Percentiles rank a stretch among this genome's conserved stretches.
phyloP scores from a whole-genome alignment of 2,797 vertebrate species.

The Coracias cyanogaster region DNA sequence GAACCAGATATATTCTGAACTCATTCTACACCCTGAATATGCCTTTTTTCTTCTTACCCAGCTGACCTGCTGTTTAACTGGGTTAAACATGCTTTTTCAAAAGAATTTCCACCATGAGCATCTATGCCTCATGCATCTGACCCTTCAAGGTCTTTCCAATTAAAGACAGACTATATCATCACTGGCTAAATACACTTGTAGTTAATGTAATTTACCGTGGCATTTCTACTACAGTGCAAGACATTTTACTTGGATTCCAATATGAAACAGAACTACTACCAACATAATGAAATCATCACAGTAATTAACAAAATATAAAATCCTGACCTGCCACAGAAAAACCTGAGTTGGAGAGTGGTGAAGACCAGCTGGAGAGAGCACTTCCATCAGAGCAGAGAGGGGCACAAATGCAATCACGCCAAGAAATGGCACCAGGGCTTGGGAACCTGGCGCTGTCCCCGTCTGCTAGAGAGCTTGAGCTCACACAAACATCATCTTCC shows the following conservation, averaged over 20 bases:
- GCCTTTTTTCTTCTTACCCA: not conserved
- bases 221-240: not conserved
- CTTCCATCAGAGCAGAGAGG: not conserved
- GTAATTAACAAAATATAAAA: constrained; percentile 3
- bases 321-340: not conserved
- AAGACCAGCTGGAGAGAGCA: not conserved
- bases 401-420: not conserved
- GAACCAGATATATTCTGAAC: not conserved
- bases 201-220: not conserved
- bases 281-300: constrained; percentile 1
- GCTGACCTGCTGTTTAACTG: not conserved
- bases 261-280: not conserved
- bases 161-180: not conserved
- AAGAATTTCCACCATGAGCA: not conserved
- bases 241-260: not conserved
- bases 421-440: not conserved
- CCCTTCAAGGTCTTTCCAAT: constrained; percentile 28
- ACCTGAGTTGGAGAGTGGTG: not conserved
- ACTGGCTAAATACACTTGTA: not conserved
- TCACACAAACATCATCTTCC: not conserved
- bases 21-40: not conserved
- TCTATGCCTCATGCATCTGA: not conserved
- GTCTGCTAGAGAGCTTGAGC: not conserved
- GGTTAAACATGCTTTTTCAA: not conserved
- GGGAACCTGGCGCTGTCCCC: not conserved